Evolutionary conservation across 2,888 invertebrate genomes (phyloP), one percentile per base, ranked within the genome.

Genomic region (Rhagonycha fulva): DNA sequence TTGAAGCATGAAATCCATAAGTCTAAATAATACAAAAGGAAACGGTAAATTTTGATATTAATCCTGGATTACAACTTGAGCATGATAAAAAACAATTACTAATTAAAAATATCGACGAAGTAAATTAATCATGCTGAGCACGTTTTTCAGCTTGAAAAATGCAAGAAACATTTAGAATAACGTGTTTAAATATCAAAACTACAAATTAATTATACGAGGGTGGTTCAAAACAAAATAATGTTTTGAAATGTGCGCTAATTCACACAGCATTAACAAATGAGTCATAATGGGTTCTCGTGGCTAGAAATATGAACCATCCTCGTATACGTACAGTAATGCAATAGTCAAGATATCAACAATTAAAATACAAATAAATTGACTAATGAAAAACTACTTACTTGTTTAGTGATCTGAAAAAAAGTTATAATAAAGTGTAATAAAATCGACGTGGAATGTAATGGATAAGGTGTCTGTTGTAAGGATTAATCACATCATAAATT

Each of bases 301-400:
- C n/a, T n/a, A n/a, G n/a, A 19, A 7, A n/a, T 47, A 2, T n/a
- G 47, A 47, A 47, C 47, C 47, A 47, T n/a, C 47, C 47, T 47
- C 47, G 47, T 47, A 47, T 47, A 47, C n/a, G n/a, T 47, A 47
- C 47, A 47, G 47, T 47, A 47, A 47, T 47, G 47, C 47, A 47
- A 47, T 47, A 47, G 47, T 47, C 47, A 47, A 47, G 47, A 47
- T 47, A 47, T 47, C 47, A 47, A n/a, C 7, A 47, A 47, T n/a
- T 47, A 47, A 47, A 47, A 47, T 47, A 47, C n/a, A n/a, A 47
- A 47, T 47, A 47, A 47, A 47, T 47, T 47, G 47, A 47, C 71
- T 71, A 77, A 77, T 71, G 72, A 74, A 74, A 74, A 74, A 73
- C 71, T 77, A 77, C 77, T 77, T 77, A 77, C 77, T 62, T 77